These are phyloP conservation scores for Equus przewalskii DNA, from an alignment of 2,113 vertebrate genomes.

Conservation along the genomic window DNA sequence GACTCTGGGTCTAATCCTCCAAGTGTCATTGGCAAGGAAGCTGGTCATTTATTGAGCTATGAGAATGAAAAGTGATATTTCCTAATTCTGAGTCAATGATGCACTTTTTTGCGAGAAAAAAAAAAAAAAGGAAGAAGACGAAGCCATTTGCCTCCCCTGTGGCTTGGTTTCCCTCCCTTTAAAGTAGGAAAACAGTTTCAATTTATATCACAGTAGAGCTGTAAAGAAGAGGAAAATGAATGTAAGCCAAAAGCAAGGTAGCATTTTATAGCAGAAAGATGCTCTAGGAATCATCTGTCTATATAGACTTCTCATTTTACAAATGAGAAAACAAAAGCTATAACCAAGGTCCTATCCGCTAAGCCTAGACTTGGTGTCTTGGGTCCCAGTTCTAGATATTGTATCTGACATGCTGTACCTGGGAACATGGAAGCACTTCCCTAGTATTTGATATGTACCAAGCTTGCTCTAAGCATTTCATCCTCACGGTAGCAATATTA, in stretches of 20 bases:
- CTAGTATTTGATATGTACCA: neutral
- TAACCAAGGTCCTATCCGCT: neutral
- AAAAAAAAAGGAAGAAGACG: neutral
- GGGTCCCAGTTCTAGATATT: neutral
- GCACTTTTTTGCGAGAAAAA: neutral
- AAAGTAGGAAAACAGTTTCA: neutral
- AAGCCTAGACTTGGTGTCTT: neutral
- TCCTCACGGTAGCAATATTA: neutral
- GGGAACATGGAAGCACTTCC: neutral
- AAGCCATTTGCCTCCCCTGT: neutral
- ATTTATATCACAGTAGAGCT: neutral
- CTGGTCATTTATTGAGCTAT: neutral
- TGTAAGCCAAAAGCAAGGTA: neutral
- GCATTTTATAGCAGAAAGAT: neutral
- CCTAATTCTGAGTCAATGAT: neutral
- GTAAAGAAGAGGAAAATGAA: neutral
- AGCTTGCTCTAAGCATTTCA: neutral
- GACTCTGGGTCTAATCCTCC: neutral
- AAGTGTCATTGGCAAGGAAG: neutral
- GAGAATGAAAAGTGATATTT: neutral
- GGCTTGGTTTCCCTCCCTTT: neutral
- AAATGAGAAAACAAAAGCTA: neutral
- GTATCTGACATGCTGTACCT: neutral
- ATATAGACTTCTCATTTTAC: neutral
- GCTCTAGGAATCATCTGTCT: neutral